These are phyloP conservation scores for Pomatorhinus ruficollis DNA, from an alignment of 2,113 vertebrate genomes.

Conservation along the genomic window DNA sequence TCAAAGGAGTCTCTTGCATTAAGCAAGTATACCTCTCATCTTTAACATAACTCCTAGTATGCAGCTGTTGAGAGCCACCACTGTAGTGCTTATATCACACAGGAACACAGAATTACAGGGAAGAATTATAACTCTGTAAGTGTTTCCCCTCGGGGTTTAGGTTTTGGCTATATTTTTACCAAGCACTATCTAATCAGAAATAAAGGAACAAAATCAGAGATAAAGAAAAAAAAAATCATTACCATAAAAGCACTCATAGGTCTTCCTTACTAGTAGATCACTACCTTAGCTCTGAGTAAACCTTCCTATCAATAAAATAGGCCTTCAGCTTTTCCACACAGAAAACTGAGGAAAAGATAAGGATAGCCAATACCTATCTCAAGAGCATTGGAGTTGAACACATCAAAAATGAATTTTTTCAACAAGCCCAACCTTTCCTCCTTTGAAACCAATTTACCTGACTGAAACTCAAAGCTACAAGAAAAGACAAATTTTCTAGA, in stretches of 20 bases:
- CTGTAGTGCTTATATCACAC: rapidly evolving
- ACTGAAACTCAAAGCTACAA: background rate
- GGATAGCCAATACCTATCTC: rapidly evolving
- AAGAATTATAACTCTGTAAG: background rate
- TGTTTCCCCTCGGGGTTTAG: background rate
- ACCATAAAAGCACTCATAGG: background rate
- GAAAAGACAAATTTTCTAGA: rapidly evolving
- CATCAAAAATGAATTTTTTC: background rate
- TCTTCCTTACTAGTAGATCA: background rate
- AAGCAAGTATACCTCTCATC: rapidly evolving
- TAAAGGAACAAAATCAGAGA: background rate
- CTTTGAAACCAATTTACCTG: background rate
- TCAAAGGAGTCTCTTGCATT: background rate
- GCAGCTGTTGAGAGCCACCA: background rate
- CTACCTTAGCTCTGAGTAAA: background rate
- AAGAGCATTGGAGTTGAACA: background rate
- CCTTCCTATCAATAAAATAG: background rate
- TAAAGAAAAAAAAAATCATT: background rate
- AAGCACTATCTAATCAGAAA: background rate
- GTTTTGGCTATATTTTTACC: background rate
- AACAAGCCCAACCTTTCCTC: rapidly evolving
- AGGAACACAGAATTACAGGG: background rate
- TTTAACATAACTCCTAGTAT: background rate
- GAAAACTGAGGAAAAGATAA: rapidly evolving
- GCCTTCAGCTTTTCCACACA: background rate